Base-by-base conservation (phyloP, 2,113 vertebrate species). In the Ginglymostoma cirratum region DNA sequence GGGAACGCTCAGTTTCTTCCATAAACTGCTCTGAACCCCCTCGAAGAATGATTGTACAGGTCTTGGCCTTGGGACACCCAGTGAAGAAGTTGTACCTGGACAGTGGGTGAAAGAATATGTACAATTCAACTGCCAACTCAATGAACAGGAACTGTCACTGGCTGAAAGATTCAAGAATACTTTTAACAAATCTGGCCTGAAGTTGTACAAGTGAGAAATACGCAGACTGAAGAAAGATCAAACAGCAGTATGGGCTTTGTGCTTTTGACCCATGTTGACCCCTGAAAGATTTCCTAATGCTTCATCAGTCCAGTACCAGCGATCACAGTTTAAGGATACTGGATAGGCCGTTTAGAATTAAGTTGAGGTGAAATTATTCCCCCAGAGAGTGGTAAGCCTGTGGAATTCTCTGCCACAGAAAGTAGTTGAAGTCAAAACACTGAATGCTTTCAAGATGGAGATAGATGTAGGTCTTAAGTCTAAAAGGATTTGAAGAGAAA, bases 11-110 rank as follows among this genome's bases (percentile, higher is more conserved):
- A 0, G 99, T 99, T 98, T 99, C 99, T 78, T 99, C 99, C 98
- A 99, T 99, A 97, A 99, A 99, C 97, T 99, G 99, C 87, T 99
- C 99, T 0, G 99, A 98, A 0, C 99, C 99, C 0, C 99, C 99
- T 0, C 99, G 98, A 96, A 99, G 98, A 96, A 99, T 98, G 96
- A 99, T 98, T 14, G 99, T 99, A 96, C 99, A 99, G 0, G 99
- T 99, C 97, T 98, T 99, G 0, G 99, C 98, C 97, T 99, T 99
- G 0, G 99, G 99, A 89, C 99, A 99, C 96, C 99, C 99, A 19
- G 98, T 99, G 96, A 99, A 99, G 96, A 99, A 97, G 97, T 99
- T 99, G 93, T 99, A 99, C 97, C 99, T 99, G 97, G 2, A 65
- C 48, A 0, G 0, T n/a, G 30, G 21, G 42, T 27, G 45, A 45